Percentiles rank a stretch among this genome's conserved stretches.
phyloP scores from a whole-genome alignment of 1,140 invertebrate species.

The Mactra quadrangularis region DNA sequence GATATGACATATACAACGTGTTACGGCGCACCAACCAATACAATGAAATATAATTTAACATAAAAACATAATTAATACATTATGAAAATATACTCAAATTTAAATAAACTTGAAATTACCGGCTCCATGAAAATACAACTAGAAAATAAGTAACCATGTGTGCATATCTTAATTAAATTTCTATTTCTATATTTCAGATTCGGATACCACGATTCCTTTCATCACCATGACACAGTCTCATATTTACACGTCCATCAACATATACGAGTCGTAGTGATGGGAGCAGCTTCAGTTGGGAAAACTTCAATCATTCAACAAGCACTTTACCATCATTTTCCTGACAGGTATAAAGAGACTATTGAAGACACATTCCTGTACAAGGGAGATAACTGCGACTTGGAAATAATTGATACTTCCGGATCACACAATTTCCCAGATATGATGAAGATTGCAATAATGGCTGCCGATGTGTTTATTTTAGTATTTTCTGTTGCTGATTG shows the following conservation, averaged over 20 bases:
- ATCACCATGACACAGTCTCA: neutral
- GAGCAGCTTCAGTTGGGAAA: conserved; percentile 36
- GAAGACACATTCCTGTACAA: conserved; percentile 43
- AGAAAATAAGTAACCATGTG: too few species aligned
- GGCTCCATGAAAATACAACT: too few species aligned
- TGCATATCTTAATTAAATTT: too few species aligned
- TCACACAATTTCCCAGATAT: conserved; percentile 52
- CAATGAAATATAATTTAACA: too few species aligned
- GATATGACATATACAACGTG: too few species aligned
- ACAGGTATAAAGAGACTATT: conserved; percentile 32
- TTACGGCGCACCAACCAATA: too few species aligned
- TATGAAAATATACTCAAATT: too few species aligned
- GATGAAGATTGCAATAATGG: conserved; percentile 36
- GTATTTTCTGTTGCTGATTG: conserved; percentile 38
- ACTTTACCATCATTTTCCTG: conserved; percentile 24
- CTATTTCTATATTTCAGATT: neutral
- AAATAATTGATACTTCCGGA: conserved; percentile 52
- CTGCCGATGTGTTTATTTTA: conserved; percentile 41
- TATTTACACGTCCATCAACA: conserved; percentile 33
- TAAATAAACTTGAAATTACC: too few species aligned
- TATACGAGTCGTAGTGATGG: conserved; percentile 32
- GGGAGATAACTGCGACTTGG: conserved; percentile 19
- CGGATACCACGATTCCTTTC: conserved; percentile 28
- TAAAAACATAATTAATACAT: too few species aligned
- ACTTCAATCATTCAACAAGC: conserved; percentile 34